Evolutionary conservation across 2,113 vertebrate species (phyloP), one percentile per base, ranked within the genome.

Genomic region (Sinosuthora webbiana): DNA sequence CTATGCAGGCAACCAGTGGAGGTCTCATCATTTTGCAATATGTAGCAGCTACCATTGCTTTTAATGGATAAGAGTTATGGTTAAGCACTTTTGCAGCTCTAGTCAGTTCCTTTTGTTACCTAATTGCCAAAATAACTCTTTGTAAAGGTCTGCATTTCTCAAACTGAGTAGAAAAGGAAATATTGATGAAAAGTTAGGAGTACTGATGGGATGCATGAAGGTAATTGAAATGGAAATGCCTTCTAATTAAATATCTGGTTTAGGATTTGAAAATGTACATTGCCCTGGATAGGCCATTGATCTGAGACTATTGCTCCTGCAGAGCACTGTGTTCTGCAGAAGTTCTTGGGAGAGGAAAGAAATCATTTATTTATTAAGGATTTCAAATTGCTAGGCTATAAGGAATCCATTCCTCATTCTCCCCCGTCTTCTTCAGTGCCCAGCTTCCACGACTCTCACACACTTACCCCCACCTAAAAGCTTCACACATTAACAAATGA

Each of bases 221-320:
- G 76, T 45, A 86, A 65, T 25, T 80, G 78, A 63, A 94, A 90
- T 50, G 53, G 71, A 93, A 95, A 88, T 77, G 27, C 9, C 21
- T 92, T 86, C 63, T 95, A 85, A 93, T 94, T 79, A 88, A 85
- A 62, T 53, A 77, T 62, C 67, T 73, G 45, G 25, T 80, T 86
- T 49, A 83, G 45, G 45, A 42, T 80, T 93, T 90, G n/a, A 59
- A 92, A 88, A 88, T 35, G 20, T n/a, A 42, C 15, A 3, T 71
- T 87, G 82, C 69, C 37, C 25, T 77, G 78, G 30, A 47, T 24
- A 77, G 25, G 25, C 14, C 45, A 92, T 86, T 42, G 71, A 94
- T 83, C 63, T 74, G 33, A 85, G 37, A 73, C 47, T 42, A n/a
- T 53, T 88, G 25, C 11, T 78, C 21, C 60, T 78, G 37, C 37